Evolutionary conservation across 2,113 vertebrate species (phyloP).

Genomic region (Furnarius figulus): DNA sequence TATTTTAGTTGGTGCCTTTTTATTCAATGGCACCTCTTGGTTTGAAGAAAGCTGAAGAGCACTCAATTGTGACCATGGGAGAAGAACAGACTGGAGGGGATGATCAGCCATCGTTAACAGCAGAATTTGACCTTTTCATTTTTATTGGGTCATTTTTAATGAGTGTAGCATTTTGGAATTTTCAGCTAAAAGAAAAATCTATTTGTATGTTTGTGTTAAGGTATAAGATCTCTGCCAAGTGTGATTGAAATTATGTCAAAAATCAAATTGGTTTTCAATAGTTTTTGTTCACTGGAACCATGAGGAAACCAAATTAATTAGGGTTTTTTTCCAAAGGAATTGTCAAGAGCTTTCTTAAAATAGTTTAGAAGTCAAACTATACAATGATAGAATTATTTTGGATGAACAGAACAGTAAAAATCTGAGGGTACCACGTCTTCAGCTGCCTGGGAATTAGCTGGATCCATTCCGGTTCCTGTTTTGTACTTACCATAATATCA

Average conservation of each 20-base stretch:
- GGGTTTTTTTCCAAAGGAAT: background rate
- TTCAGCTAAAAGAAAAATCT: background rate
- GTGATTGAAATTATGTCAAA: background rate
- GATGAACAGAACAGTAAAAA: background rate
- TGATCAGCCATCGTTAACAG: background rate
- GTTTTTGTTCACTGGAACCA: background rate
- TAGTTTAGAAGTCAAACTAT: slow-evolving; percentile 5
- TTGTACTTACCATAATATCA: background rate
- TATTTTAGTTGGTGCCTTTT: background rate
- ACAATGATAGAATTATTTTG: background rate
- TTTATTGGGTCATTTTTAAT: background rate
- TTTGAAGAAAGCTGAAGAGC: background rate
- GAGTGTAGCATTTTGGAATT: background rate
- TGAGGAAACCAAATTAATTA: background rate
- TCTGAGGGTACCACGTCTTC: background rate
- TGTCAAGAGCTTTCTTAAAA: background rate
- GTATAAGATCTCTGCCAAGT: background rate
- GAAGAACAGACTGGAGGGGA: background rate
- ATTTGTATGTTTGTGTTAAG: background rate
- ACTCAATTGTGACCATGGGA: rapidly evolving
- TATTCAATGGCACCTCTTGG: background rate
- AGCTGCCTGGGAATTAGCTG: background rate
- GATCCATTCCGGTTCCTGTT: background rate
- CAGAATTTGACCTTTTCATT: background rate
- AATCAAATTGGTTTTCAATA: background rate